Evolutionary conservation across 2,888 invertebrate genomes (phyloP), one percentile per base, ranked within the genome.

Genomic region (Auanema freiburgensis): DNA sequence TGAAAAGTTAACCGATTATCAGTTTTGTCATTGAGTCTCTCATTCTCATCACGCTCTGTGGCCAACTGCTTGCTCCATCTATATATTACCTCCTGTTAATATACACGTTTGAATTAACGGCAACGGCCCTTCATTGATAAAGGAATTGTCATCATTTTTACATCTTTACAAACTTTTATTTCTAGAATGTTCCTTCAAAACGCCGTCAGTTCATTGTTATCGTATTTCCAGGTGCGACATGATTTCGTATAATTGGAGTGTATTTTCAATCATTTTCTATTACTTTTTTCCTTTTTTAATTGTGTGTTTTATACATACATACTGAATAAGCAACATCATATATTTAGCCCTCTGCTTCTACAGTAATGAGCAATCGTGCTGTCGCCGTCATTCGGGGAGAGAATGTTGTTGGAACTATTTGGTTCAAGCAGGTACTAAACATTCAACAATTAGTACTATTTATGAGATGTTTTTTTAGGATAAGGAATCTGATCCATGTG

Each of bases 341-440:
- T 46, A 40, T 57, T 51, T 41, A 64, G 59, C 41, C 42, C 14
- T 53, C 58, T 40, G 55, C 54, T 41, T 23, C 56, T 12, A 43
- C 49, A 24, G 57, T 54, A 42, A 69, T 67, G 69, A 57, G 58
- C 53, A 65, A 67, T 52, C 71, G 77, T 55, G 78, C 78, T 23
- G 78, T 78, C n/a, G 78, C 78, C 25, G 70, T 78, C 46, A 63
- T 78, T 14, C 41, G 59, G 8, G 78, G 76, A 18, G 76, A 78
- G 41, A 65, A 61, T 40, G 78, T 74, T n/a, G 50, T 57, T 23
- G 79, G 79, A 59, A 71, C 68, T 50, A 64, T 79, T 23, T 73
- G 71, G 65, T 76, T 79, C 63, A 62, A 65, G 16, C 80, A 79
- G 72, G 79, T 79, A 6, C 2, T 25, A 4, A 21, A n/a, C 25